Base-by-base conservation (phyloP, 2,888 invertebrate species). In the Arctia plantaginis region DNA sequence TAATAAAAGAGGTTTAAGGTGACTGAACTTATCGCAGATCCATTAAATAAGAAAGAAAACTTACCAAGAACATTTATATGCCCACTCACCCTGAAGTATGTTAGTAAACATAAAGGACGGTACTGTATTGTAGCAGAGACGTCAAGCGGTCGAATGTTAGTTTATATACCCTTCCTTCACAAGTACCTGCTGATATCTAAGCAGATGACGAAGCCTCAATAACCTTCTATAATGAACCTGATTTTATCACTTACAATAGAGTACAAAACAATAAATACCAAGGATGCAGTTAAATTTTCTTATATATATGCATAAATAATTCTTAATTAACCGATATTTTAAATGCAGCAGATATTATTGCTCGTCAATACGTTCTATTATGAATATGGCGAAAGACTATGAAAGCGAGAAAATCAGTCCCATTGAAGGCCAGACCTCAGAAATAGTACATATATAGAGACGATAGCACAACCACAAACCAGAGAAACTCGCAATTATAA, bases 381-480 rank as follows among this genome's bases (percentile, higher is more conserved):
- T 68, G 33, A 69, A 69, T 66, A 62, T 67, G 44, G n/a, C 51
- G 51, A 66, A 66, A 65, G 18, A 55, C 72, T 71, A 66, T 62
- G 59, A 72, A 59, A n/a, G 70, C 30, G 44, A 74, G 71, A 79
- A 77, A 84, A 85, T 80, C 85, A 84, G 78, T 79, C 73, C 80
- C 81, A 77, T 71, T 74, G 77, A 78, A 81, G 74, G 78, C 76
- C 79, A 75, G 77, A 84, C 75, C 83, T 84, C 71, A 79, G 85
- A 80, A 81, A 79, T 77, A 83, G 81, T 81, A 83, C 82, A 88
- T 88, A 88, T 87, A 89, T 88, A 87, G 27, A 86, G 83, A 85
- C 85, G 89, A 94, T 93, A 94, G 95, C 95, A 95, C 95, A 94
- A 93, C 94, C 93, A 93, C 84, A 90, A 84, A 93, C 94, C 94